Base-by-base conservation (phyloP, 2,113 vertebrate species). In the Phaetusa simplex region DNA sequence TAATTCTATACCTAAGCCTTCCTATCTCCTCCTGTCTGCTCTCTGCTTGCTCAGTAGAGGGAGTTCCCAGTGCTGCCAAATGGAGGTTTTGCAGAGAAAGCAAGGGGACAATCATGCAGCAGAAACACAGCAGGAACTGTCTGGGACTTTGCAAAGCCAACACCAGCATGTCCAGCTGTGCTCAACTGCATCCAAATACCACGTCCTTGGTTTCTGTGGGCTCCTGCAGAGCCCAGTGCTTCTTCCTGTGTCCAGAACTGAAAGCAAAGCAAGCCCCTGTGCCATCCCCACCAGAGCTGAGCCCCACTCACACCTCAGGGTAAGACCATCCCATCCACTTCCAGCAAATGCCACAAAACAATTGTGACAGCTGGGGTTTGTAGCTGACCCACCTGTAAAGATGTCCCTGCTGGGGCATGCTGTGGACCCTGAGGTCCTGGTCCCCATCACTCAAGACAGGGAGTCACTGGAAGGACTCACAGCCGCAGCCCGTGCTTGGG, bases 281-380 rank as follows among this genome's bases (percentile, higher is more conserved):
- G 16, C 61, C 81, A 38, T 21, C 4, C 45, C 11, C 29, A 27
- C 56, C 38, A 45, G 53, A 55, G 12, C 40, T 53, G 55, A 85
- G 53, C 36, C 47, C 27, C 34, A 36, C 42, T 67, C 15, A 50
- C 23, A 26, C 11, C 8, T 0, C 4, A 3, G 42, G 11, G 12
- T 58, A 30, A 71, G 29, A 71, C 19, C 36, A 45, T 71, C 40
- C 45, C 67, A 62, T 58, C 20, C 47, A 34, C 79, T 32, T 85
- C 52, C 29, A 73, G 47, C 11, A 70, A 70, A 47, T 47, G 15
- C 58, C 30, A n/a, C 13, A 53, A 58, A 79, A 17, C 72, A 67
- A 2, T 2, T 59, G n/a, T 55, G 43, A 17, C n/a, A 22, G 13
- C 2, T 55, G 65, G 17, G n/a, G 16, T 73, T 82, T 1, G 0